Percentiles rank a stretch among this genome's conserved stretches.
Conservation (phyloP, 1,140 invertebrate genomes). For the Lepidurus couesii region DNA sequence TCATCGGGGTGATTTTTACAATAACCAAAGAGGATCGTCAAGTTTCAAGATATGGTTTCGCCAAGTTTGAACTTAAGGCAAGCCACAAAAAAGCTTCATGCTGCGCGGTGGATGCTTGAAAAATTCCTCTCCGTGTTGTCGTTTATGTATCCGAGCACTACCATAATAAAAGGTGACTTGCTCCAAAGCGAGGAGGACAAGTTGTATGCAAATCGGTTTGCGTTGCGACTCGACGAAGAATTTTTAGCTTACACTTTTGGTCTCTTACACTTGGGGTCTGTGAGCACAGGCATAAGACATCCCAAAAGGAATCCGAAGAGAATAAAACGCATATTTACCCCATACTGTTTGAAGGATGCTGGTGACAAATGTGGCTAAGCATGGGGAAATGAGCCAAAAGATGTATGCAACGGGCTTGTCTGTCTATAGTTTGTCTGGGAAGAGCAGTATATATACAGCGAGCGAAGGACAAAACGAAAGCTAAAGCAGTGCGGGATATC, state of each 20-base stretch:
- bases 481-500: slow-evolving; percentile 17
- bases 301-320: not conserved
- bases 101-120: not conserved
- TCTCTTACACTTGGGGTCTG: not conserved
- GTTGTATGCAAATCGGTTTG: not conserved
- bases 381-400: slow-evolving; percentile 12
- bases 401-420: not conserved
- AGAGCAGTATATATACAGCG: not conserved
- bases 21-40: not conserved
- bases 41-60: not conserved
- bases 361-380: slow-evolving; percentile 18
- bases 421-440: not conserved
- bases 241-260: not conserved
- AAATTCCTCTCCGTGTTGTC: not conserved
- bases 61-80: not conserved
- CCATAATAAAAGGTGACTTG: not conserved
- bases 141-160: not conserved
- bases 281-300: not conserved
- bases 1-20: not conserved
- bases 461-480: not conserved
- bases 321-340: slow-evolving; percentile 5
- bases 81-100: not conserved
- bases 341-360: slow-evolving; percentile 22
- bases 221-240: not conserved
- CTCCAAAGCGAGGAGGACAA: slow-evolving; percentile 14